Base-by-base conservation (phyloP, 2,888 invertebrate genomes). In the Lasiommata megera region DNA sequence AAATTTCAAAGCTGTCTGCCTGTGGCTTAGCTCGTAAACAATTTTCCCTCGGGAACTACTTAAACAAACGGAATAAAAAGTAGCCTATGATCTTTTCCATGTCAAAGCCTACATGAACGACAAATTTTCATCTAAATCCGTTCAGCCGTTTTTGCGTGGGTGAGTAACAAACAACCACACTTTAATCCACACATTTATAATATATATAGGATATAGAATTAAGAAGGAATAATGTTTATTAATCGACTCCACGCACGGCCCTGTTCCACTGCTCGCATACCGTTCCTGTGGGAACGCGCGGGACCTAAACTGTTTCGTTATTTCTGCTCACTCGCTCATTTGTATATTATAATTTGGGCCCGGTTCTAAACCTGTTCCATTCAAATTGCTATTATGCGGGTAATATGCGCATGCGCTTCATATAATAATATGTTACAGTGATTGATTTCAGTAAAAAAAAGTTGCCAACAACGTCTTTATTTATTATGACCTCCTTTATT, bases 231-330 rank as follows among this genome's bases (percentile, higher is more conserved):
- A 46, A 46, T 16, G 16, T 31, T 31, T 7, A 9, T 36, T 47
- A 36, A 43, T 18, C 14, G 37, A 66, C 40, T 59, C 71, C 64
- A 68, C 80, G 82, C 82, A 11, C 12, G 12, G 34, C 71, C 17
- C 66, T 74, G 77, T 78, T 64, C 78, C 50, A 57, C 60, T 64
- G 69, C 69, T 77, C 85, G 88, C 88, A 85, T 86, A 86, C 85
- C 86, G 85, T 89, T 89, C 89, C 90, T 90, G 88, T 90, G 90
- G 88, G 89, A 90, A 90, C 88, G 83, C 74, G 74, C 84, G 76
- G 78, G 84, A 88, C 88, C 84, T 88, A 88, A 90, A 89, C 88
- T 81, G 87, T 88, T 88, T 85, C 79, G 87, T 87, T 88, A 86
- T 88, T 87, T 89, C 86, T 88, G 88, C 88, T 87, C 82, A 84